Evolutionary conservation across 2,888 invertebrate genomes (phyloP), one percentile per base, ranked within the genome.

Genomic region (Parochlus steinenii): DNA sequence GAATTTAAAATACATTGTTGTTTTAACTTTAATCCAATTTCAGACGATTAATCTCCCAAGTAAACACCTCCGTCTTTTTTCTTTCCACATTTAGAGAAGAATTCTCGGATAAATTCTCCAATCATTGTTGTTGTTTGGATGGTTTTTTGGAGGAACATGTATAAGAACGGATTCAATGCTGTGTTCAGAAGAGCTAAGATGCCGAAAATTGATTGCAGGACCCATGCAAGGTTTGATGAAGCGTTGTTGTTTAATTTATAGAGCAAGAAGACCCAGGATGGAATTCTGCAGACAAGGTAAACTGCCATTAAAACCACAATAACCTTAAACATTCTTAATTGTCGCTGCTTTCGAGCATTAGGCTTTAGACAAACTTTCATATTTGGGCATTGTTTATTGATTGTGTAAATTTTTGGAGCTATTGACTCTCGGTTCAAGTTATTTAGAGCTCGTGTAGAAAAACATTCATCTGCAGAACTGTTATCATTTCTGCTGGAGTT

Each of bases 141-240:
- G 4, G 67, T 63, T 45, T 67, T 64, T 22, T 65, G 62, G 6
- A 71, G 51, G 43, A 70, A 71, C 3, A 69, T 65, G 43, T 71
- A 72, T 18, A 71, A 51, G 31, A 71, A 57, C 1, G 71, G 71
- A 56, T 72, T 69, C 16, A 70, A 39, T 1, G 62, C 62, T 28
- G 66, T 65, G 43, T 65, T 69, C 4, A 63, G 38, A 24, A 69
- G 47, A 5, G 64, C 63, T n/a, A 72, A 45, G 4, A 62, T 47
- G 7, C 64, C 62, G 4, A 70, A 59, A n/a, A 51, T 42, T 37
- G 62, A 64, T 43, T 63, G 61, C 7, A 66, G 40, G 25, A 63
- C 50, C 65, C 65, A 67, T 44, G 56, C 48, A 5, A 47, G 27
- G 18, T 45, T 45, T 25, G 47, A 45, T 12, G 47, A 42, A 31